Conservation (phyloP, 2,888 invertebrate genomes). For the Volucella zonaria region DNA sequence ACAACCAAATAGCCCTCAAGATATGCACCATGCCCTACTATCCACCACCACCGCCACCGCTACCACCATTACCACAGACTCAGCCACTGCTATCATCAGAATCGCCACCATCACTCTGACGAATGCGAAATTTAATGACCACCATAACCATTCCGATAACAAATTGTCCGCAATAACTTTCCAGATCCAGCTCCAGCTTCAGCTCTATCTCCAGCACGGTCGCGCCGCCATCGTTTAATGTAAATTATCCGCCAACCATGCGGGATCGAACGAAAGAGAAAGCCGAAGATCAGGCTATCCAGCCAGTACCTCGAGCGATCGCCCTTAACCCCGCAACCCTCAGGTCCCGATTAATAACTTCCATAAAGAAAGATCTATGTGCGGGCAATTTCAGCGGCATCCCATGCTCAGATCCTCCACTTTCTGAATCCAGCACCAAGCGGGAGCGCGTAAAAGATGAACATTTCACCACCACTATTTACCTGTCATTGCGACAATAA, state of each 20-base stretch:
- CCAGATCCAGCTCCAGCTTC: background rate
- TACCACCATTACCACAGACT: background rate
- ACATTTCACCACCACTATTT: conserved; percentile 73
- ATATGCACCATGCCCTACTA: conserved; percentile 6
- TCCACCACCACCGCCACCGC: conserved; percentile 21
- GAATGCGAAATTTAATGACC: conserved; percentile 70
- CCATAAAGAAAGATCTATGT: conserved; percentile 69
- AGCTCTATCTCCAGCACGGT: background rate
- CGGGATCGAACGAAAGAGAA: conserved; percentile 64
- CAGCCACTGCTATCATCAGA: background rate
- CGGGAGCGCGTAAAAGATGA: conserved; percentile 73
- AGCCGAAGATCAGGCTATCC: conserved; percentile 34
- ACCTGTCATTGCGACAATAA: conserved; percentile 70
- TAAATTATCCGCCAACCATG: conserved; percentile 54
- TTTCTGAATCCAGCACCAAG: conserved; percentile 13
- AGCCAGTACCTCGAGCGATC: background rate
- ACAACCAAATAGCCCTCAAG: conserved; percentile 8
- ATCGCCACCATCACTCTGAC: conserved; percentile 28
- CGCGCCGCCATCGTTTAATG: conserved; percentile 58
- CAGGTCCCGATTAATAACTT: conserved; percentile 63
- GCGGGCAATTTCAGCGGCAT: conserved; percentile 70
- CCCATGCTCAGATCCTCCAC: conserved; percentile 8
- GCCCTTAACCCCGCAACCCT: conserved; percentile 43
- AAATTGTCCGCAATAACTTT: conserved; percentile 71
- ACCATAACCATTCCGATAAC: conserved; percentile 67